Evolutionary conservation across 2,888 invertebrate species (phyloP), one percentile per base, ranked within the genome.

Genomic region (Sphaerophoria taeniata): DNA sequence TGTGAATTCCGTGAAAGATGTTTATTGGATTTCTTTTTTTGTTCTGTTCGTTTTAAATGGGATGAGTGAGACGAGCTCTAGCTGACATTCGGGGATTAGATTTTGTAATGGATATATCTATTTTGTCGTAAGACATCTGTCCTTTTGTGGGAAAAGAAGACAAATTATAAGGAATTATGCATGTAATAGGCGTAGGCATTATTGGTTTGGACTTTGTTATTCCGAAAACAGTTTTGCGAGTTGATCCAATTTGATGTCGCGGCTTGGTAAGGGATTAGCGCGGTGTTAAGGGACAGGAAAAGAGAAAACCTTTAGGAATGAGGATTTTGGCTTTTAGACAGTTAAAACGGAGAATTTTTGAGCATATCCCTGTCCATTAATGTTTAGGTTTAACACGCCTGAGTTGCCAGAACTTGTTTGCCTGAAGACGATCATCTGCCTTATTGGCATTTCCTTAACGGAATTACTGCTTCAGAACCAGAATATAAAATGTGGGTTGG

Each of bases 71-170:
- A 12, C 1, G 34, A 58, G 43, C 43, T 39, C 7, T 24, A 69
- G 47, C 34, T 63, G 77, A 69, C 82, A 77, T 49, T 53, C 11
- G 58, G 31, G 56, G 77, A 83, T 83, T 77, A 74, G 63, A 14
- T n/a, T 43, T 67, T 14, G 56, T 63, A 73, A 78, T 70, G 77
- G 58, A 69, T 63, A 55, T 49, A 56, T 63, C 63, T 70, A 36
- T 39, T 67, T 63, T 24, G 63, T 56, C 24, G 11, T 43, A 24
- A 63, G 78, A 77, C 69, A 74, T 76, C 45, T 74, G 55, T 43
- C 67, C 47, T 70, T 16, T 58, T 16, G 24, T 39, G 6, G n/a
- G 71, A 45, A 24, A 14, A 67, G 7, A 55, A 55, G 39, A 51
- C 67, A 43, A 51, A 61, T 60, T 60, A 9, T 24, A 31, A 12